phyloP scores from a whole-genome alignment of 2,113 vertebrate genomes.

The Dasyurus viverrinus region DNA sequence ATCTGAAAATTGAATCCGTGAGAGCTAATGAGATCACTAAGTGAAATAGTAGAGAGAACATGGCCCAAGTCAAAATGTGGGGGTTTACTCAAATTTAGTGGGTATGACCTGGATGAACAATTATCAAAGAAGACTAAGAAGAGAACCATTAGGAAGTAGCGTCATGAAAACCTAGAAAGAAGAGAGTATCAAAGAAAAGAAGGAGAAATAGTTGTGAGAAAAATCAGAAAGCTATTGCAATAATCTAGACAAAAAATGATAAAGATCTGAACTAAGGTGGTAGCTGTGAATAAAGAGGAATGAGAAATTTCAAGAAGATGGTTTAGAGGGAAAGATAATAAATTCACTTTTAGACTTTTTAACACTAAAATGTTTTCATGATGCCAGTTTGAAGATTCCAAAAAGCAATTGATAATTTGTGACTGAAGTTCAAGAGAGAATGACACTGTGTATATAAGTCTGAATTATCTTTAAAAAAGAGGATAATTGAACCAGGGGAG shows the following conservation, averaged over 20 bases:
- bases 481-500: not conserved
- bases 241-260: not conserved
- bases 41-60: not conserved
- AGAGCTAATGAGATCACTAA: not conserved
- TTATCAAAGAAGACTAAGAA: not conserved
- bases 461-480: not conserved
- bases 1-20: not conserved
- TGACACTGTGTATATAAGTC: not conserved
- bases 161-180: not conserved
- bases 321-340: not conserved
- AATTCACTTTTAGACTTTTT: not conserved
- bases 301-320: not conserved
- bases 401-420: not conserved
- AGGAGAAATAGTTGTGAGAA: not conserved
- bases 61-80: not conserved
- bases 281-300: not conserved
- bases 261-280: not conserved
- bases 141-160: not conserved
- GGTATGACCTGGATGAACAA: not conserved
- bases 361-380: not conserved
- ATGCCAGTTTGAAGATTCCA: not conserved
- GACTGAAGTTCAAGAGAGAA: not conserved
- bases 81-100: not conserved
- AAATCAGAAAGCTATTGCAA: not conserved
- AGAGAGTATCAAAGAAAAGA: not conserved